Evolutionary conservation across 1,140 invertebrate genomes (phyloP).

Genomic region (Hylyphantes graminicola): DNA sequence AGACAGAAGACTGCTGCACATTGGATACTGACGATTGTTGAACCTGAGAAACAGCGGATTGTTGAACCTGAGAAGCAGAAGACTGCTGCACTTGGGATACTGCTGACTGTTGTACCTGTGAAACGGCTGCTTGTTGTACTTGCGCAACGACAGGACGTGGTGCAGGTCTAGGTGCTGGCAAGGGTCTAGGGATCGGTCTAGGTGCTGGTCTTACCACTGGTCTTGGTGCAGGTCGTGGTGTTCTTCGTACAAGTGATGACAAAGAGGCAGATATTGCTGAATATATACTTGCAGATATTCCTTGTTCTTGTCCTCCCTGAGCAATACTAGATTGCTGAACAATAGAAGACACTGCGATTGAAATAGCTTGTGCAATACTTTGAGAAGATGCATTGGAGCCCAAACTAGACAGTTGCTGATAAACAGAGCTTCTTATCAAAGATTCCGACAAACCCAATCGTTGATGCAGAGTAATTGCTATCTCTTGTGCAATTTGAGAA

Average conservation of each 20-base stretch:
- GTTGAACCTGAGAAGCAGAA: not conserved
- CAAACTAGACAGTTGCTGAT: slow-evolving; percentile 3
- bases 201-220: no score
- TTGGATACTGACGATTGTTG: not conserved
- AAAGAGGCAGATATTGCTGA: not conserved
- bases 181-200: no score
- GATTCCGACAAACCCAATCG: not conserved
- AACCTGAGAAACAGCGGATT: not conserved
- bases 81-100: no score
- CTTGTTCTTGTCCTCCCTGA: not conserved
- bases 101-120: no score
- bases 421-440: not conserved
- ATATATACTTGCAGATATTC: not conserved
- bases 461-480: not conserved
- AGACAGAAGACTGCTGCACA: not conserved
- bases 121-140: no score
- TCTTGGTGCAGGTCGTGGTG: no score
- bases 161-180: no score
- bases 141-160: no score
- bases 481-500: not conserved
- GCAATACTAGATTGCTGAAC: not conserved
- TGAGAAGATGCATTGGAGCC: not conserved
- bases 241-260: no score
- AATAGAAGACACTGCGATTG: not conserved
- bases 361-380: not conserved